Evolutionary conservation across 2,113 vertebrate species (phyloP), one percentile per base, ranked within the genome.

Genomic region (Sebastes fasciatus): DNA sequence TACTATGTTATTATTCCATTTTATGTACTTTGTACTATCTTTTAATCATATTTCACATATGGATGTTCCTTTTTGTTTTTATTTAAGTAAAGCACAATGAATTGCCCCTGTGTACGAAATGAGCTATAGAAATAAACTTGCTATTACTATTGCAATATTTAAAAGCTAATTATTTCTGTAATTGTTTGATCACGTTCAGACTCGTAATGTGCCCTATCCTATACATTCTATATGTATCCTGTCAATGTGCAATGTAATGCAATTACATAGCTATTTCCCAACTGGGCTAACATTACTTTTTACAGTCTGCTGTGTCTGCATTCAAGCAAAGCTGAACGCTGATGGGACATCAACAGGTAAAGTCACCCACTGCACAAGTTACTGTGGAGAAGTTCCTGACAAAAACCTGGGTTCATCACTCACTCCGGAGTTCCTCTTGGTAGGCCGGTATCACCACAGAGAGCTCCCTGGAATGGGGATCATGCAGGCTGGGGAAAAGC

Each of bases 371-470:
- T 63, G 62, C 49, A 66, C 5, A 40, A 23, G 54, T 83, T 6
- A 60, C 23, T 14, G 1, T 60, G 58, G 23, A 51, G 46, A 70
- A 4, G 3, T 21, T 23, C 46, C 42, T 16, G 49, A 60, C 16
- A 71, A 34, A 79, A 69, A 72, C 11, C 34, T 10, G 9, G 11
- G 43, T 52, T 5, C 4, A 1, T 17, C 4, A 94, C 95, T 93
- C 83, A 96, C 96, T 86, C 82, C 96, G 87, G 58, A 93, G 88
- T 91, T 99, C 97, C 90, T 99, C 98, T 11, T 99, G 98, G 92
- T 99, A 99, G 1, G 98, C 96, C 46, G 98, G 98, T 68, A 99
- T 95, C 5, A 99, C 93, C 3, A 99, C 95, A 17, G 98, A 98
- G 0, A 99, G 96, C 13, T 97, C 96, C 75, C 90, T 95, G 11